Conservation (phyloP, 37 sponge, comb jelly and placozoan genomes). For the Axinella damicornis region DNA sequence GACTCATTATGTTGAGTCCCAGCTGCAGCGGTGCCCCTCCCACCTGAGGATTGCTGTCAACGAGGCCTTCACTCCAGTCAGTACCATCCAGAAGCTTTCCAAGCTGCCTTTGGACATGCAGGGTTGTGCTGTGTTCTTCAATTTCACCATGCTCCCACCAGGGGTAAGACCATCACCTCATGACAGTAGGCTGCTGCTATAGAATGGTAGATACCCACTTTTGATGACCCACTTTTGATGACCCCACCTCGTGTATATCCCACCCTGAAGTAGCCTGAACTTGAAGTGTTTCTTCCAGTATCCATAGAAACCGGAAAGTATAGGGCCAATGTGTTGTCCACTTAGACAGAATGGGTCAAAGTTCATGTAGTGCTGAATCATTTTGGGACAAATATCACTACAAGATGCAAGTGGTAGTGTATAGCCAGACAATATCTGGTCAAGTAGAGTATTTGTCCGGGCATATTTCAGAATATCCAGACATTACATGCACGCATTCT, state of each 20-base stretch:
- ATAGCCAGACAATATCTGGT: no score
- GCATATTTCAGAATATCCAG: no score
- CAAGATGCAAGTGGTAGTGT: no score
- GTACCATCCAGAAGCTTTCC: slow-evolving; percentile 60
- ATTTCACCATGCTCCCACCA: slow-evolving; percentile 83
- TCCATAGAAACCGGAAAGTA: no score
- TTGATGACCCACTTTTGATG: neutral
- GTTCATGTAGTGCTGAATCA: no score
- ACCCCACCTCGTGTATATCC: neutral
- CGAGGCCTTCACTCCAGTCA: slow-evolving; percentile 72
- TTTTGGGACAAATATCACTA: no score
- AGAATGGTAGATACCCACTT: neutral
- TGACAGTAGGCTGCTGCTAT: neutral
- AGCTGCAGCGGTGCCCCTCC: slow-evolving; percentile 19
- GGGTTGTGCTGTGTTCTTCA: slow-evolving; percentile 68
- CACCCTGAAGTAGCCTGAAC: no score
- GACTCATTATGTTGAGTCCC: slow-evolving; percentile 72
- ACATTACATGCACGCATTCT: no score
- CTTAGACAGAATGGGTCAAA: no score
- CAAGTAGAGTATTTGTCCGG: no score
- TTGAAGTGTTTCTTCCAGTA: no score
- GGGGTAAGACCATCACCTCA: slow-evolving; percentile 36
- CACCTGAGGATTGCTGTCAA: slow-evolving; percentile 60
- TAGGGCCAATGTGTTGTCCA: no score
- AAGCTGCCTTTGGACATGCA: slow-evolving; percentile 14